Conservation (phyloP, 2,888 invertebrate species). For the Blera fallax region DNA sequence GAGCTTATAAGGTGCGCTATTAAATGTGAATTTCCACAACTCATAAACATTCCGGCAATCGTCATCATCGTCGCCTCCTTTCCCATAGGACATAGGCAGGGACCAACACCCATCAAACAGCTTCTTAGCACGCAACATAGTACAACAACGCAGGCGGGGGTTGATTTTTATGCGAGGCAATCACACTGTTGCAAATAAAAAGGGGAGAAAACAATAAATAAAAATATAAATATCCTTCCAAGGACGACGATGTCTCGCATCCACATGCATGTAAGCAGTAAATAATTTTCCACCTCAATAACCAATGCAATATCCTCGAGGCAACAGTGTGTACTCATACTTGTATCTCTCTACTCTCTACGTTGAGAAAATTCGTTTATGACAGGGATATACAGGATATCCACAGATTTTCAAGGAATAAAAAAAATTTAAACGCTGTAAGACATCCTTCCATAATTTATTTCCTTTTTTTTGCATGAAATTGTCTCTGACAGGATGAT, state of each 20-base stretch:
- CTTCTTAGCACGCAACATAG: neutral
- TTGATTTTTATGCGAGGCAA: slow-evolving; percentile 37
- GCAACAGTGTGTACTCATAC: slow-evolving; percentile 14
- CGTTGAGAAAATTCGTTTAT: neutral
- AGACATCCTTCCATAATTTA: no score
- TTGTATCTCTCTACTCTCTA: neutral
- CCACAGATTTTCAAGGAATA: neutral
- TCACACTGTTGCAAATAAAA: slow-evolving; percentile 17
- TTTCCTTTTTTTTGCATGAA: neutral
- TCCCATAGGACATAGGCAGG: no score
- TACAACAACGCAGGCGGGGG: no score
- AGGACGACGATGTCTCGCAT: neutral
- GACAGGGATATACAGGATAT: neutral
- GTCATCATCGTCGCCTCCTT: neutral
- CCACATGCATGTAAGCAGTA: slow-evolving; percentile 27
- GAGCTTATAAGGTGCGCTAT: slow-evolving; percentile 30
- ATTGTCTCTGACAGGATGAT: neutral
- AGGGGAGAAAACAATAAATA: slow-evolving; percentile 16
- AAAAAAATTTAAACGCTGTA: no score
- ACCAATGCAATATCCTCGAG: slow-evolving; percentile 61
- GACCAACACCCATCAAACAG: neutral
- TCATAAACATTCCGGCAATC: slow-evolving; percentile 22
- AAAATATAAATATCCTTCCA: neutral
- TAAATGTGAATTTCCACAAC: slow-evolving; percentile 44
- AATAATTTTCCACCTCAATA: slow-evolving; percentile 63